Evolutionary conservation across 2,797 vertebrate genomes (phyloP), one percentile per base, ranked within the genome.

Genomic region (Ctenosaura bakeri): DNA sequence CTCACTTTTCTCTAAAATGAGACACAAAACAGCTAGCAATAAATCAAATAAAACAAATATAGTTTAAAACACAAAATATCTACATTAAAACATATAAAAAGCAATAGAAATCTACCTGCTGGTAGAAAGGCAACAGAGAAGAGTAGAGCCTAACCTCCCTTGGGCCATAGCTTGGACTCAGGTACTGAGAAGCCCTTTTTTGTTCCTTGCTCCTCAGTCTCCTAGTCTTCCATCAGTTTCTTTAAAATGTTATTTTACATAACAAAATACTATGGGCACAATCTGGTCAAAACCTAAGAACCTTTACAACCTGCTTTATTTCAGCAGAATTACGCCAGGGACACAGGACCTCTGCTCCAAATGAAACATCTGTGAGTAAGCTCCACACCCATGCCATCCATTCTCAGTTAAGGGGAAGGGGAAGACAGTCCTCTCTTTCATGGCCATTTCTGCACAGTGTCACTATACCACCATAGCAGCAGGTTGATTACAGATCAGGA

Each of bases 291-390:
- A 42, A 26, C 18, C 38, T 35, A 83, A 64, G 18, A 3, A 83
- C 22, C 20, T 59, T 22, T 42, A 24, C 10, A 59, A 54, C 4
- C 54, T 7, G n/a, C 20, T 42, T 83, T 94, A 90, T 84, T 88
- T 91, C 94, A 74, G 86, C 93, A 92, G 86, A 83, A 69, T 83
- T 92, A 91, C 86, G 32, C 69, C 69, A 14, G 32, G 69, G 29
- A 16, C 56, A 20, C 18, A 32, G 26, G 66, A 12, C 9, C 24
- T 69, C 26, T 10, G 26, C 2, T 29, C 29, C 29, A 69, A 29
- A 4, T 1, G 29, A 69, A 69, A 8, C 8, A 29, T 32, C 26
- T 10, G 66, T 69, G 26, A 9, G 26, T 20, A 32, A 2, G 26
- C 22, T 66, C 64, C 64, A 66, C 24, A 32, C 29, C 29, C 8